Evolutionary conservation across 2,113 vertebrate genomes (phyloP).

Genomic region (Pica pica): DNA sequence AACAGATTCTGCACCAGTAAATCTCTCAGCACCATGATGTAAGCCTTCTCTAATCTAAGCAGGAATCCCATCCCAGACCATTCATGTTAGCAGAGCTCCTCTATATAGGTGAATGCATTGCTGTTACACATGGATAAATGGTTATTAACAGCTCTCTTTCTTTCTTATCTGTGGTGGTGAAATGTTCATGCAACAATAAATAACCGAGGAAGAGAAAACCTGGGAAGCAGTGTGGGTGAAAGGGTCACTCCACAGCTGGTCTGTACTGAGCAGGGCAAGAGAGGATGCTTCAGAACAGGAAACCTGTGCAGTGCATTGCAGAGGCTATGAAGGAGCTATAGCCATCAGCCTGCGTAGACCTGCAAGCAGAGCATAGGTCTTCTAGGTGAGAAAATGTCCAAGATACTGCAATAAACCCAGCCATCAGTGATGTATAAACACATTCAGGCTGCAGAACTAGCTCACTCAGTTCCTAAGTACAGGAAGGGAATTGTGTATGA

Average conservation of each 20-base stretch:
- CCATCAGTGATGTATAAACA: neutral
- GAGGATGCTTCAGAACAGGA: neutral
- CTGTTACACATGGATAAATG: neutral
- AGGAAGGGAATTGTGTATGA: neutral
- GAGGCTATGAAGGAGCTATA: neutral
- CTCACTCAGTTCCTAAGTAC: neutral
- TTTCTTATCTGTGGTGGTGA: neutral
- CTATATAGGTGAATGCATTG: neutral
- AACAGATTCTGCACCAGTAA: neutral
- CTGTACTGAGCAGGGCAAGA: neutral
- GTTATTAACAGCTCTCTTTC: neutral
- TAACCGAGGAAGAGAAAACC: neutral
- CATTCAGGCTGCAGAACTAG: neutral
- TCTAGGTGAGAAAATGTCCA: neutral
- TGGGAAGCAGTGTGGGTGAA: neutral
- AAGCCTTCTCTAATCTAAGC: neutral
- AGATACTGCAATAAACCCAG: neutral
- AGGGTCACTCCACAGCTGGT: neutral
- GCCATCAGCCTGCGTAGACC: neutral
- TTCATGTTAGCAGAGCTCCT: neutral
- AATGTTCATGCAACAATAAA: neutral
- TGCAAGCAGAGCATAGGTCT: neutral
- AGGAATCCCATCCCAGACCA: neutral
- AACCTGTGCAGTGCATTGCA: neutral
- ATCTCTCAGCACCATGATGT: neutral